Evolutionary conservation across 2,797 vertebrate genomes (phyloP).

Genomic region (Furcifer pardalis): DNA sequence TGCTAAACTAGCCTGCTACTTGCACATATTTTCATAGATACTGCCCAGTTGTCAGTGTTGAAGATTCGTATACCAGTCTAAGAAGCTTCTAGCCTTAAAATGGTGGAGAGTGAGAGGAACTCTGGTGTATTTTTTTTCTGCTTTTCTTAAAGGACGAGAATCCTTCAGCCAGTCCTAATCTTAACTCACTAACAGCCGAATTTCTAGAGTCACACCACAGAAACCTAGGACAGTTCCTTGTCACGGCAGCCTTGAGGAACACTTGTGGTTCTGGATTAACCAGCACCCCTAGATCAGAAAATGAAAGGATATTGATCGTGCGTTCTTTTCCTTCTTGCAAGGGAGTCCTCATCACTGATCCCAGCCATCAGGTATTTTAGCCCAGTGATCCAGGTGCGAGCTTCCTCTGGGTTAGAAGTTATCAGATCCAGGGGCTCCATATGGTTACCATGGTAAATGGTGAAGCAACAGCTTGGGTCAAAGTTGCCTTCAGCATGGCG

Average conservation of each 20-base stretch:
- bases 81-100: neutral
- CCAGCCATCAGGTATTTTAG: conserved; percentile 97
- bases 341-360: conserved; percentile 96
- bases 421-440: conserved; percentile 97
- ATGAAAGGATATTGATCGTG: conserved; percentile 95
- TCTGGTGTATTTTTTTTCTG: too few species aligned
- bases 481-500: conserved; percentile 91
- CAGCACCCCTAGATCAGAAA: neutral
- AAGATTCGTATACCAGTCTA: neutral
- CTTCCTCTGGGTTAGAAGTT: conserved; percentile 93
- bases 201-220: neutral
- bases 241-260: neutral
- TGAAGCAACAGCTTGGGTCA: conserved; percentile 93
- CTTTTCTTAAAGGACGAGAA: neutral
- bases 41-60: neutral
- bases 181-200: neutral
- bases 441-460: conserved; percentile 95
- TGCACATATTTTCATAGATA: neutral
- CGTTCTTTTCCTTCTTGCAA: conserved; percentile 91
- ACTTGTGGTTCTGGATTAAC: neutral
- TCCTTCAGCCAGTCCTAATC: neutral
- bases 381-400: conserved; percentile 96
- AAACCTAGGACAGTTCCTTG: neutral
- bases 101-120: neutral
- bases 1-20: neutral